Conservation (phyloP, 2,888 invertebrate species). For the Hypolimnas misippus region DNA sequence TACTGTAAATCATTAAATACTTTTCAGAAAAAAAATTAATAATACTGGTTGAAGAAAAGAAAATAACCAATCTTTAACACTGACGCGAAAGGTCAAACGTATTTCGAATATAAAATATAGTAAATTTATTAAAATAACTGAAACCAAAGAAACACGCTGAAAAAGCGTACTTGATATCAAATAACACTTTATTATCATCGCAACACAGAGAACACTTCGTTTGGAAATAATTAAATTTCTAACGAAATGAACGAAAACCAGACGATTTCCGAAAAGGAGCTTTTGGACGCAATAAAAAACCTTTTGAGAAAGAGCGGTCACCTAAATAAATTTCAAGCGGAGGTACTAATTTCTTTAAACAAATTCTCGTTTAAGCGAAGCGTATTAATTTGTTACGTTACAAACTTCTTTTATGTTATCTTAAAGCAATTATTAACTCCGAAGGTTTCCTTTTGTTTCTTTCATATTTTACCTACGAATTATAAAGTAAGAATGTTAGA, state of each 20-base stretch:
- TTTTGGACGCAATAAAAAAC: conserved; percentile 69
- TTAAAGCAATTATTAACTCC: neutral
- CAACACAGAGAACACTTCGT: conserved; percentile 33
- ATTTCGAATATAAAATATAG: neutral
- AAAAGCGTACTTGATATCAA: conserved; percentile 15
- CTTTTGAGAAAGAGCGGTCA: conserved; percentile 70
- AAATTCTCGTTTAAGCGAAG: conserved; percentile 32
- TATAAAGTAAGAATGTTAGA: too few relatives aligned
- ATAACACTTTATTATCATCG: conserved; percentile 31
- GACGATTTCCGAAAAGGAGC: conserved; percentile 67
- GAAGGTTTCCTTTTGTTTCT: neutral
- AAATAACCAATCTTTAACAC: too few relatives aligned
- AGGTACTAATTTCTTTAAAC: conserved; percentile 54
- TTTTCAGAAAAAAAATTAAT: too few relatives aligned
- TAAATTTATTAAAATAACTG: neutral
- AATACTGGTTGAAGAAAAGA: too few relatives aligned
- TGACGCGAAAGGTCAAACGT: neutral
- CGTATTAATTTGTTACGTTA: conserved; percentile 31
- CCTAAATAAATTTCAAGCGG: conserved; percentile 73
- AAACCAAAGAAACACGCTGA: neutral
- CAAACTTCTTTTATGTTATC: neutral
- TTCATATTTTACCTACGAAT: too few relatives aligned
- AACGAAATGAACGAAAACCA: conserved; percentile 62
- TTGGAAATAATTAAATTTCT: conserved; percentile 45
- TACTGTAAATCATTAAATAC: too few relatives aligned